A percentile compares a stretch with the other conserved stretches of the same genome.
Conservation (phyloP, 2,113 vertebrate genomes). For the Callipepla californica region DNA sequence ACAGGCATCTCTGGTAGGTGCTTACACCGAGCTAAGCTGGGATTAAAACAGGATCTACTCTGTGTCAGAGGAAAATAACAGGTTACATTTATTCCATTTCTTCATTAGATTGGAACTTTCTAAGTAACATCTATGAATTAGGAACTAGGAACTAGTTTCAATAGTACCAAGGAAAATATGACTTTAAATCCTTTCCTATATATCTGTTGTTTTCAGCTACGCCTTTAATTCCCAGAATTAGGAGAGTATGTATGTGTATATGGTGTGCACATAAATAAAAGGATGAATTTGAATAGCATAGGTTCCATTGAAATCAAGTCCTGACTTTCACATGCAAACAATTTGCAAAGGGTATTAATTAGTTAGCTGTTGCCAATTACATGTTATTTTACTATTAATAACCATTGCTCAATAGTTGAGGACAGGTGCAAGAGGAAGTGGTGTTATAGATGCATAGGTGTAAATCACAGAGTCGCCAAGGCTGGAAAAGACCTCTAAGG, state of each 20-base stretch:
- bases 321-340: neutral
- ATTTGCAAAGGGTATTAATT: neutral
- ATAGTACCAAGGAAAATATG: neutral
- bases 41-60: neutral
- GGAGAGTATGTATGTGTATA: neutral
- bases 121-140: neutral
- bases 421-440: neutral
- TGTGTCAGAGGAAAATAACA: neutral
- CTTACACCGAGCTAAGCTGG: neutral
- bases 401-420: neutral
- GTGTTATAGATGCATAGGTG: neutral
- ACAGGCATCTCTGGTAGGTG: neutral
- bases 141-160: neutral
- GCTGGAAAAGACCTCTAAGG: too few species aligned
- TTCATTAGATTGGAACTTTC: neutral
- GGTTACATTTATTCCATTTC: neutral
- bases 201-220: neutral
- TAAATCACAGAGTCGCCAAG: neutral
- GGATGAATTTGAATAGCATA: neutral
- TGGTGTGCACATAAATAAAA: neutral
- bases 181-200: neutral
- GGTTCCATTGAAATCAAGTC: neutral
- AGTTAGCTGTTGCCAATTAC: neutral
- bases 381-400: conserved; percentile 5
- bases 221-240: neutral